Conservation (phyloP, 2,888 invertebrate species). For the Cremastobaeus sp. region DNA sequence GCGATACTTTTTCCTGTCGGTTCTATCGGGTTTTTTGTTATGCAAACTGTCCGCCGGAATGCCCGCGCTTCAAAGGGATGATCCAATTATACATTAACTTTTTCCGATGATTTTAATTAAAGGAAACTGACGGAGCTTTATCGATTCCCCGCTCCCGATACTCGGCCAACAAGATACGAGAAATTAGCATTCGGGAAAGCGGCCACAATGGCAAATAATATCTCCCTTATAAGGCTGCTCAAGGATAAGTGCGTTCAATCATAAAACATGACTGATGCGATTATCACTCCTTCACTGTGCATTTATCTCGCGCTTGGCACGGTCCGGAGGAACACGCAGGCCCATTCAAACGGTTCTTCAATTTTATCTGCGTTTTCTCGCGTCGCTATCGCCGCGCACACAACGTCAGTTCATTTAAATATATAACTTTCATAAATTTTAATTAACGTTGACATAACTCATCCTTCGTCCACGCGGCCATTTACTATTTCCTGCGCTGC, state of each 20-base stretch:
- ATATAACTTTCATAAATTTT: slow-evolving; percentile 54
- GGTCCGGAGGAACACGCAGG: slow-evolving; percentile 34
- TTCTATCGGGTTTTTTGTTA: background rate
- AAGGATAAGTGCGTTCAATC: slow-evolving; percentile 54
- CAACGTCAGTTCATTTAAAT: slow-evolving; percentile 37
- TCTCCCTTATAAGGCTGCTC: slow-evolving; percentile 47
- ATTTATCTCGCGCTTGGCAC: slow-evolving; percentile 45
- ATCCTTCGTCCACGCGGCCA: background rate
- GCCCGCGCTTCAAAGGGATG: background rate
- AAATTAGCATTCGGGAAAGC: background rate
- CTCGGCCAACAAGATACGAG: background rate
- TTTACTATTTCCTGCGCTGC: background rate
- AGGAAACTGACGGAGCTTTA: background rate
- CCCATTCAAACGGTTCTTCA: slow-evolving; percentile 51
- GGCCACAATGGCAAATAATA: slow-evolving; percentile 44
- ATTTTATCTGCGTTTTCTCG: slow-evolving; percentile 42
- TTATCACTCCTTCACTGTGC: slow-evolving; percentile 56
- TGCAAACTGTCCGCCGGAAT: background rate
- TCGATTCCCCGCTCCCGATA: no score
- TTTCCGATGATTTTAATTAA: slow-evolving; percentile 7
- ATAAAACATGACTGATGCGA: slow-evolving; percentile 56
- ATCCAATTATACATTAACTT: slow-evolving; percentile 6
- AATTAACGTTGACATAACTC: slow-evolving; percentile 43
- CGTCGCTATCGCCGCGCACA: slow-evolving; percentile 29
- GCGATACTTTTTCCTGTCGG: background rate